Percentiles rank a stretch among this genome's conserved stretches.
Conservation (phyloP, 2,113 vertebrate species). For the Xiphophorus maculatus region DNA sequence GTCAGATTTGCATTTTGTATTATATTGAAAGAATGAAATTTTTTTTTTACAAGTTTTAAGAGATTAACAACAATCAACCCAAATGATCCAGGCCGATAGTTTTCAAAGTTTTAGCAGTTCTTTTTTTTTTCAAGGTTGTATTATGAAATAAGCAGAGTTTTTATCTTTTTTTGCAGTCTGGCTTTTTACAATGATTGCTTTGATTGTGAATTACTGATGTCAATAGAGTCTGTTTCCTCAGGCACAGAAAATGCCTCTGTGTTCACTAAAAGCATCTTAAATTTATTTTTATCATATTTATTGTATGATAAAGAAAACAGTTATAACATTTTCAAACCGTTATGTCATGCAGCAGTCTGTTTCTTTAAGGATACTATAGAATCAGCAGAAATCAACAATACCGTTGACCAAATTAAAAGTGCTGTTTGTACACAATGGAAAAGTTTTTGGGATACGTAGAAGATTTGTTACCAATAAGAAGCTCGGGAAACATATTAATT, state of each 20-base stretch:
- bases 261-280: background rate
- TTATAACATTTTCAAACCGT: background rate
- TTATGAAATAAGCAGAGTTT: conserved; percentile 7
- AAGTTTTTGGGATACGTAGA: background rate
- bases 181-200: background rate
- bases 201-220: conserved; percentile 5
- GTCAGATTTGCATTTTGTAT: background rate
- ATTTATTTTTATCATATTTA: conserved; percentile 1
- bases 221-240: background rate
- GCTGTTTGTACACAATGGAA: background rate
- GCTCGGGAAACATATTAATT: background rate
- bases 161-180: conserved; percentile 14
- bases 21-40: background rate
- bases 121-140: background rate
- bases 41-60: background rate
- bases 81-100: background rate
- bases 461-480: background rate
- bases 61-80: background rate
- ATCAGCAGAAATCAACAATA: background rate
- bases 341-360: background rate
- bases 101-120: too few species aligned
- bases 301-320: background rate
- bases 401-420: background rate
- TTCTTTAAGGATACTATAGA: background rate
- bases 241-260: background rate